Evolutionary conservation across 2,797 vertebrate genomes (phyloP), one percentile per base, ranked within the genome.

Genomic region (Serranus cabrilla): DNA sequence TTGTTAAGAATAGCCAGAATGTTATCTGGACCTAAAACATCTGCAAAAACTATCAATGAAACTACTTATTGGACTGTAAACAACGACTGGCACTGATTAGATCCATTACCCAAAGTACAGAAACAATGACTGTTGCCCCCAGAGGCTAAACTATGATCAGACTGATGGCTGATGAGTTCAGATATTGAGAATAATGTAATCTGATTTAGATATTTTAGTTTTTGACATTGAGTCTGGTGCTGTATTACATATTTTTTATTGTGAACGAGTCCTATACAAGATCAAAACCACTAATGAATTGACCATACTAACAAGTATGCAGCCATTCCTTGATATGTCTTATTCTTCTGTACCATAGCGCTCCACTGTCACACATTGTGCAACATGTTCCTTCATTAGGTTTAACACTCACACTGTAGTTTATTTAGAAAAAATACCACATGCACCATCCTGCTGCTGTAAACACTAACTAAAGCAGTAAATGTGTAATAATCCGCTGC

Each of bases 391-490:
- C 57, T 34, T 23, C 45, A 69, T 58, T 42, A 56, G 18, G 7
- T 56, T 37, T 9, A 52, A 56, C 45, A 64, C 65, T 3, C 34
- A 52, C 45, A 62, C 5, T 60, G 18, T 13, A 25, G n/a, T 58
- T 56, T 71, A 65, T 47, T 52, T 54, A 52, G 50, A 55, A 14
- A 72, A 21, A 45, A 21, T 59, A 20, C 61, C 58, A 60, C 55
- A 64, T 8, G 13, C 16, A 61, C 45, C 1, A 0, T 40, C 37
- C 37, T 47, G 46, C 13, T 74, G 20, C 55, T 25, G 17, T 18
- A 14, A 21, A 56, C 8, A 70, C 23, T 65, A 16, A 39, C n/a
- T 4, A 7, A 6, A 63, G 56, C 14, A 49, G 11, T 10, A 65
- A 46, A 59, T 42, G 17, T 62, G 18, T 42, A 21, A 70, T 51